Evolutionary conservation across 2,797 vertebrate species (phyloP).

Genomic region (Apogon hyalosoma): DNA sequence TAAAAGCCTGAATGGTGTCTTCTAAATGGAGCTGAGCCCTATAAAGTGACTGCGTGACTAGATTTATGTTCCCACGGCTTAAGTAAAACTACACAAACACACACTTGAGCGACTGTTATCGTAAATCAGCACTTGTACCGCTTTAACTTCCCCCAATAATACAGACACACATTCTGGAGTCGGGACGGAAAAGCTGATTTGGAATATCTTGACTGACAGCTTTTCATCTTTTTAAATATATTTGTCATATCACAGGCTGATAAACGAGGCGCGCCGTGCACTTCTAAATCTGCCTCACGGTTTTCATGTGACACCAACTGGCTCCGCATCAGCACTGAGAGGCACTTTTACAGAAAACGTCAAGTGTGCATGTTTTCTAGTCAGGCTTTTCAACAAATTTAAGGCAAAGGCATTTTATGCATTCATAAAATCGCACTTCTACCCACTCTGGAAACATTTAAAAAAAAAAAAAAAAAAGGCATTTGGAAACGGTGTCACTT

Average conservation of each 20-base stretch:
- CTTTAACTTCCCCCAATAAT: too few species aligned
- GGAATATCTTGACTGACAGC: constrained; percentile 36
- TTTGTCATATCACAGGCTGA: constrained; percentile 26
- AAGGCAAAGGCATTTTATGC: constrained; percentile 24
- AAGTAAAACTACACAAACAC: too few species aligned
- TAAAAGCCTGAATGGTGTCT: too few species aligned
- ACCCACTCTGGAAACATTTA: constrained; percentile 2
- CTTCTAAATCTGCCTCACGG: constrained; percentile 24
- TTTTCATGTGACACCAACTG: too few species aligned
- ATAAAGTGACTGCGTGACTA: too few species aligned
- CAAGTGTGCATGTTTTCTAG: constrained; percentile 22
- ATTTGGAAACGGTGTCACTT: constrained; percentile 19
- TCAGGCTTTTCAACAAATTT: constrained; percentile 17
- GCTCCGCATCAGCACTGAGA: constrained; percentile 2
- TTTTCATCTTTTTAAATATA: constrained; percentile 34
- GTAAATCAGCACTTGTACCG: too few species aligned
- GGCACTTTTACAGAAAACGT: constrained; percentile 6
- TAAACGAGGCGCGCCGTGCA: constrained; percentile 13
- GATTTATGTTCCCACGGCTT: too few species aligned
- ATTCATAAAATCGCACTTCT: constrained; percentile 2
- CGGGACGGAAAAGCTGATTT: constrained; percentile 25
- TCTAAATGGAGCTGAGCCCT: too few species aligned
- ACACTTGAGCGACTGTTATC: too few species aligned
- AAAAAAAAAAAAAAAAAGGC: constrained; percentile 8
- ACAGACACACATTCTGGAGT: constrained; percentile 5